Conservation (phyloP, 2,113 vertebrate species). For the Macrotis lagotis region DNA sequence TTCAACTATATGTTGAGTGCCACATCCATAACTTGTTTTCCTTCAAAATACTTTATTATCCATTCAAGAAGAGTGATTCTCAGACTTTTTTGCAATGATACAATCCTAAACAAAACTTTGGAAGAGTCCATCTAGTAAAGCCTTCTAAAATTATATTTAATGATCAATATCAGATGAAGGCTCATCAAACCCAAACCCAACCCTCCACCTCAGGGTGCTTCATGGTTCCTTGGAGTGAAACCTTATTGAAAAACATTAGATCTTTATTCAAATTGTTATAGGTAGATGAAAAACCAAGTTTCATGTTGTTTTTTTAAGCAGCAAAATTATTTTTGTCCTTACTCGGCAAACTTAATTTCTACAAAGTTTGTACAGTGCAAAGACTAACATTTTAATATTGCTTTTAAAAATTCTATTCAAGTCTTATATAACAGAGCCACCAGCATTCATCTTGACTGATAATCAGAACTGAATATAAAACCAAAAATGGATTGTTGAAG, state of each 20-base stretch:
- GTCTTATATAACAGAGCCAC: background rate
- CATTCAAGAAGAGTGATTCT: background rate
- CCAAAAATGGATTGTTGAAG: background rate
- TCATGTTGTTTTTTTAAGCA: background rate
- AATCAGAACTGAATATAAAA: background rate
- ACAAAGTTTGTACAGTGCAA: background rate
- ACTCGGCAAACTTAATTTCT: constrained; percentile 4
- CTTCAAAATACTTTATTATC: constrained; percentile 46
- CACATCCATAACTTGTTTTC: constrained; percentile 10
- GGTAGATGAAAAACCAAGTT: background rate
- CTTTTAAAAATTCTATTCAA: rapidly evolving
- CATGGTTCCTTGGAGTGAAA: background rate
- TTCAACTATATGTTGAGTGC: constrained; percentile 12
- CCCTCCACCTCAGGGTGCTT: background rate
- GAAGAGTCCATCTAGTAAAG: background rate
- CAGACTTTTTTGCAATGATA: background rate
- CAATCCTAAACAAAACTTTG: background rate
- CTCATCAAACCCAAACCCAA: background rate
- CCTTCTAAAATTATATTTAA: background rate
- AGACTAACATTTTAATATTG: background rate
- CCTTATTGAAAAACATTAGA: background rate
- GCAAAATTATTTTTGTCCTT: constrained; percentile 30
- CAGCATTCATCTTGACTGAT: background rate
- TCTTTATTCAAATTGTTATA: constrained; percentile 8
- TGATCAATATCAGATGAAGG: background rate